Conservation (phyloP, 2,113 vertebrate genomes). For the Gadus macrocephalus region DNA sequence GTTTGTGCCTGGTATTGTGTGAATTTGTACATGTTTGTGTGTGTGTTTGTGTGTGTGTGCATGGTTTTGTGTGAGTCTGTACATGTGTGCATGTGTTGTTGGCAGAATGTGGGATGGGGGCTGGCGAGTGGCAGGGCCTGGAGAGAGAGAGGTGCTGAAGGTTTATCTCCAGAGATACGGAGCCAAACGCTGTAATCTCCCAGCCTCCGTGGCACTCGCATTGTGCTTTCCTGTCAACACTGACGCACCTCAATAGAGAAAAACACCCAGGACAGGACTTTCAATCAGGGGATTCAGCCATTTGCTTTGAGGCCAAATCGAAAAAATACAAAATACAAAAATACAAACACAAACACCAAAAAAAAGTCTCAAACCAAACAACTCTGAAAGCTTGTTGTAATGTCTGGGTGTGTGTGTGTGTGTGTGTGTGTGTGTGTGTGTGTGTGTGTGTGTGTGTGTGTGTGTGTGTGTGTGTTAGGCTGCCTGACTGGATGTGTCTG, state of each 20-base stretch:
- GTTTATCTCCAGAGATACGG: constrained; percentile 45
- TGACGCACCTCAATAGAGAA: constrained; percentile 37
- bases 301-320: constrained; percentile 9
- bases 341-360: no score
- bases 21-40: neutral
- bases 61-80: constrained; percentile 1
- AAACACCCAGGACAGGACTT: constrained; percentile 42
- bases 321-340: neutral
- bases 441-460: neutral
- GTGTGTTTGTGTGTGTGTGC: constrained; percentile 5
- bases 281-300: constrained; percentile 31
- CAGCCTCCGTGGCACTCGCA: constrained; percentile 39
- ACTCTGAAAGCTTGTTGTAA: neutral
- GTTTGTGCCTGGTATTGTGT: constrained; percentile 13
- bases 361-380: no score
- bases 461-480: no score
- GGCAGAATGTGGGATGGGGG: neutral
- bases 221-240: constrained; percentile 40
- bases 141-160: constrained; percentile 32
- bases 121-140: constrained; percentile 29
- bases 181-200: constrained; percentile 43
- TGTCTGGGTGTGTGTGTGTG: neutral
- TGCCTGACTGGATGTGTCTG: no score
- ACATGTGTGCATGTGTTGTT: constrained; percentile 21
- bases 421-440: no score